Evolutionary conservation across 2,888 invertebrate genomes (phyloP), one percentile per base, ranked within the genome.

Genomic region (Hoplodrina blanda): DNA sequence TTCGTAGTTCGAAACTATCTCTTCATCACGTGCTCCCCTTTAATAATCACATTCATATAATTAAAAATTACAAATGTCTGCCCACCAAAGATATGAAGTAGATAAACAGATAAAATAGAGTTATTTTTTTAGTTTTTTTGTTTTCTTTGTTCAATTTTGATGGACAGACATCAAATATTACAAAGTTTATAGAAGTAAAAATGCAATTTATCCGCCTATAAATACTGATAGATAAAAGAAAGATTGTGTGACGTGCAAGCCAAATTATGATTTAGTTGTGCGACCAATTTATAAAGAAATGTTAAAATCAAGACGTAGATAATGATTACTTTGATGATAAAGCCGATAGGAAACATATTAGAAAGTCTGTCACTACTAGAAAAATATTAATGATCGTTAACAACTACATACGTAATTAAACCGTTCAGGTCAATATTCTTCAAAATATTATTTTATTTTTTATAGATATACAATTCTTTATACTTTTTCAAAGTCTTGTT

Each of bases 381-480:
- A 80, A 87, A 88, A 87, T 86, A 84, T 81, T 49, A 65, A 69
- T 69, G 69, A 80, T 80, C 44, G 60, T 69, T 69, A 81, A 77
- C 64, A 73, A 66, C 60, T 79, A 79, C 56, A 19, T 37, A 37
- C 56, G 19, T 37, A 37, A 56, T 61, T 57, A 66, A 46, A 80
- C 46, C 65, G 55, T 70, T 77, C 46, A 69, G 55, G 70, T 76
- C 72, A 83, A 78, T 78, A 76, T 79, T 80, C 41, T 73, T 79
- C 77, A 85, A 88, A 87, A 87, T 84, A 86, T 81, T 81, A 55
- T 73, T 79, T 82, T 66, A 44, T 67, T 83, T 73, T 71, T 77
- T 61, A 69, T 66, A 79, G 56, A 74, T 80, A 82, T 76, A 76
- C 61, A 76, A 67, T 70, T 61, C 65, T 65, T 72, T 76, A 69